A percentile compares a stretch with the other conserved stretches of the same genome.
Evolutionary conservation across 2,888 invertebrate species (phyloP).

Genomic region (Aporophyla lueneburgensis): DNA sequence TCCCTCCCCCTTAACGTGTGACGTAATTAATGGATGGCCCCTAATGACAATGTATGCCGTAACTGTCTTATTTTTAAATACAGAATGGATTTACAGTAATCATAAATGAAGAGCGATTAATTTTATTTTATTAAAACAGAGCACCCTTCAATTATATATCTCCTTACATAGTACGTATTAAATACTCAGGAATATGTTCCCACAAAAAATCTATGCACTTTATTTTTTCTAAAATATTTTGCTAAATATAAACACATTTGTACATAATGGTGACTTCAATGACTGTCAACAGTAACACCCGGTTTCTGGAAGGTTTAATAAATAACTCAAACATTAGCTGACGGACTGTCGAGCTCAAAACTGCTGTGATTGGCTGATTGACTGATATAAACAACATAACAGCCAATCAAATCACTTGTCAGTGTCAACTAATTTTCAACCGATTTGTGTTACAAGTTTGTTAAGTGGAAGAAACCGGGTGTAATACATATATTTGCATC

Average conservation of each 20-base stretch:
- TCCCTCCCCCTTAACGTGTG: too few species aligned
- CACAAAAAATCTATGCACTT: constrained; percentile 26
- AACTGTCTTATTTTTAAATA: constrained; percentile 16
- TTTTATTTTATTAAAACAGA: constrained; percentile 37
- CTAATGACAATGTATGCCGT: constrained; percentile 12
- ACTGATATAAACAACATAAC: not conserved
- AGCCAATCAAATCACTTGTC: not conserved
- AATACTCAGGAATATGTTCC: constrained; percentile 30
- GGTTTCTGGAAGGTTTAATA: constrained; percentile 15
- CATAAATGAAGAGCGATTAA: constrained; percentile 31
- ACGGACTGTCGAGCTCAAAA: not conserved
- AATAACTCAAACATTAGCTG: not conserved
- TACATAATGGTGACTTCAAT: constrained; percentile 62
- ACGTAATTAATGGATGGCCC: too few species aligned
- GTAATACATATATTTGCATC: constrained; percentile 19
- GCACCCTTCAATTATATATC: constrained; percentile 27
- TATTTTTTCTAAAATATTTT: constrained; percentile 22
- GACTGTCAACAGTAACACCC: constrained; percentile 24
- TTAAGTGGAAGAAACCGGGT: not conserved
- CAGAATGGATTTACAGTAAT: constrained; percentile 18
- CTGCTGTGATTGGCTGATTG: constrained; percentile 8
- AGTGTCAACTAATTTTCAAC: not conserved
- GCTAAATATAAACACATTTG: constrained; percentile 57
- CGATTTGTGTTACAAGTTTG: not conserved
- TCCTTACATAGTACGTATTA: constrained; percentile 39